phyloP scores from a whole-genome alignment of 1,140 invertebrate genomes.

The Anagrus nilaparvatae region DNA sequence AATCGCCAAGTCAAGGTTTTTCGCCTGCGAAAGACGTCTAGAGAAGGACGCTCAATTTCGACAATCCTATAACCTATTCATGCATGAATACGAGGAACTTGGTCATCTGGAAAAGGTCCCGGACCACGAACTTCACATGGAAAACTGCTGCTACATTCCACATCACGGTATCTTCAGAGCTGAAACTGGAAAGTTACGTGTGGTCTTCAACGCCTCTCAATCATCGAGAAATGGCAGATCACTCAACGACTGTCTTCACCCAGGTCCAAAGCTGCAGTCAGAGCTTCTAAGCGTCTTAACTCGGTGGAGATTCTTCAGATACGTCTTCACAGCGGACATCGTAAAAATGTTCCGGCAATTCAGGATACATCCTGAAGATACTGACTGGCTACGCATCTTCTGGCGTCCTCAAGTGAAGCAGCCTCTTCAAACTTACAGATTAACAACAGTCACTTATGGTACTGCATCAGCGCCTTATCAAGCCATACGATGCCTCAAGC shows the following conservation, averaged over 20 bases:
- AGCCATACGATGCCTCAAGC: background rate
- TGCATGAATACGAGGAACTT: conserved; percentile 18
- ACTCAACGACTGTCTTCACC: conserved; percentile 10
- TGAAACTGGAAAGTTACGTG: background rate
- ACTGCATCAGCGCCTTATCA: background rate
- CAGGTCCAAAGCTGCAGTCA: conserved; percentile 11
- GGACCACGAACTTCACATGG: background rate
- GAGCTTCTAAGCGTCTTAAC: conserved; percentile 13
- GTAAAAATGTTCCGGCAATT: conserved; percentile 25
- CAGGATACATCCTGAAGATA: conserved; percentile 15
- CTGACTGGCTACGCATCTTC: conserved; percentile 21
- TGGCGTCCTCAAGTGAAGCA: conserved; percentile 14
- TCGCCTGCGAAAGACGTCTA: too few species aligned
- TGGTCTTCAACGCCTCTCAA: conserved; percentile 11
- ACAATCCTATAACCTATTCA: too few species aligned
- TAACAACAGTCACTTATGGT: background rate
- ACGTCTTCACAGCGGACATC: conserved; percentile 18
- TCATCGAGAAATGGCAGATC: background rate
- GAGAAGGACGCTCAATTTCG: too few species aligned
- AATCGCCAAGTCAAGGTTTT: too few species aligned
- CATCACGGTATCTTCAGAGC: conserved; percentile 8
- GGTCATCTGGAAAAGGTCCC: conserved; percentile 20
- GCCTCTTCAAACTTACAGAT: background rate
- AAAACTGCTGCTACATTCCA: conserved; percentile 8
- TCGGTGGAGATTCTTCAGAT: conserved; percentile 17